Percentiles rank a stretch among this genome's conserved stretches.
Evolutionary conservation across 2,888 invertebrate species (phyloP).

Genomic region (Andrena fulva): DNA sequence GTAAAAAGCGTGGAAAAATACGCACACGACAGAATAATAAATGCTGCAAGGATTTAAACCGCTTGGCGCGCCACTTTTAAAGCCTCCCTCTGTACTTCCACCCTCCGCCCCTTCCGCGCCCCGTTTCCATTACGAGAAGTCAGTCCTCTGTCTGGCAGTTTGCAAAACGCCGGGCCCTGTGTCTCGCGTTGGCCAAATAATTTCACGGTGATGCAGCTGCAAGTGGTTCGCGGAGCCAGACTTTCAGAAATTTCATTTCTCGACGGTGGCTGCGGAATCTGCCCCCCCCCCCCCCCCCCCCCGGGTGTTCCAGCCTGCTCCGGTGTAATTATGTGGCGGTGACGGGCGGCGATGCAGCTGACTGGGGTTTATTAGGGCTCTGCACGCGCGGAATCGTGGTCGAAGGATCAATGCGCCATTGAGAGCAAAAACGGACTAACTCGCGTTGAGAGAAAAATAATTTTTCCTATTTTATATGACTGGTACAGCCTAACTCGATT

Average conservation of each 20-base stretch:
- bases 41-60: slow-evolving; percentile 61
- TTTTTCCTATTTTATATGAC: too few relatives aligned
- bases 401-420: background rate
- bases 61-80: slow-evolving; percentile 58
- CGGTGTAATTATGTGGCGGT: slow-evolving; percentile 9
- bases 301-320: slow-evolving; percentile 5
- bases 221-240: slow-evolving; percentile 44
- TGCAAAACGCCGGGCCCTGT: slow-evolving; percentile 46
- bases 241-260: slow-evolving; percentile 60
- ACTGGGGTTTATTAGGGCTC: background rate
- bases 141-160: slow-evolving; percentile 45
- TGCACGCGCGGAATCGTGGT: background rate
- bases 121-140: slow-evolving; percentile 46
- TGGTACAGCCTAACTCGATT: too few relatives aligned
- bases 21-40: slow-evolving; percentile 45
- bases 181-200: slow-evolving; percentile 68
- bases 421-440: background rate
- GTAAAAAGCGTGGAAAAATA: slow-evolving; percentile 22
- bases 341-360: background rate
- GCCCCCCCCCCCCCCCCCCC: background rate
- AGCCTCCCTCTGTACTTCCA: background rate
- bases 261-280: slow-evolving; percentile 2
- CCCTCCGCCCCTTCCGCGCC: background rate
- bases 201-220: slow-evolving; percentile 66
- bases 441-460: background rate